A percentile compares a stretch with the other conserved stretches of the same genome.
Evolutionary conservation across 2,797 vertebrate genomes (phyloP).

Genomic region (Rhynchonycteris naso): DNA sequence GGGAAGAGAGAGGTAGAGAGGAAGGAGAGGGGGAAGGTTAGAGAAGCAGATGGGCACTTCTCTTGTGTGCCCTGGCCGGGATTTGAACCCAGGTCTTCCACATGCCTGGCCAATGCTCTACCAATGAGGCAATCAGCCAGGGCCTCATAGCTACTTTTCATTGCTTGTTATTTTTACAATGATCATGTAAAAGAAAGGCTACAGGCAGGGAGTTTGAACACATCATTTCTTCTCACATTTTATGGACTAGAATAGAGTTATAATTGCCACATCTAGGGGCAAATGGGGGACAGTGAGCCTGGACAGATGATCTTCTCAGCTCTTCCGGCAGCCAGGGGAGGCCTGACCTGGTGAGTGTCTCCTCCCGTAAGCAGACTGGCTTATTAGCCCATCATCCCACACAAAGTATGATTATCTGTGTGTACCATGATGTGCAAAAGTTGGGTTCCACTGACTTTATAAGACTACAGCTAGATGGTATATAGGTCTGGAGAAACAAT

Average conservation of each 20-base stretch:
- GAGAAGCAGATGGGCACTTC: too few species aligned
- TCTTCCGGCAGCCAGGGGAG: neutral
- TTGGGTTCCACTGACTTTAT: neutral
- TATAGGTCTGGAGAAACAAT: neutral
- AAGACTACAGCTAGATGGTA: neutral
- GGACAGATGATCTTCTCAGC: fast-evolving
- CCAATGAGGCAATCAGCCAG: too few species aligned
- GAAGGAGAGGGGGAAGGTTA: too few species aligned
- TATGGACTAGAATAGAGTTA: neutral
- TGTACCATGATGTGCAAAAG: neutral
- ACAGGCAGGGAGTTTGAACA: neutral
- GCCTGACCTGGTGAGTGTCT: neutral
- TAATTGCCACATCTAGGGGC: neutral
- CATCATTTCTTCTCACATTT: neutral
- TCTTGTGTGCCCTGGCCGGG: too few species aligned
- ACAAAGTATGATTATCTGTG: neutral
- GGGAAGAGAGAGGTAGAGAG: too few species aligned
- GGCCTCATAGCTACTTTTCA: neutral
- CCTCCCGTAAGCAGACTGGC: neutral
- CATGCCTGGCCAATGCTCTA: too few species aligned
- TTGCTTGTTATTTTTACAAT: neutral
- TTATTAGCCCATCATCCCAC: neutral
- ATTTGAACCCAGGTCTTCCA: too few species aligned
- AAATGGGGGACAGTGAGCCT: neutral
- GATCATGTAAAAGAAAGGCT: neutral